Evolutionary conservation across 2,888 invertebrate species (phyloP).

Genomic region (Orthosia gothica): DNA sequence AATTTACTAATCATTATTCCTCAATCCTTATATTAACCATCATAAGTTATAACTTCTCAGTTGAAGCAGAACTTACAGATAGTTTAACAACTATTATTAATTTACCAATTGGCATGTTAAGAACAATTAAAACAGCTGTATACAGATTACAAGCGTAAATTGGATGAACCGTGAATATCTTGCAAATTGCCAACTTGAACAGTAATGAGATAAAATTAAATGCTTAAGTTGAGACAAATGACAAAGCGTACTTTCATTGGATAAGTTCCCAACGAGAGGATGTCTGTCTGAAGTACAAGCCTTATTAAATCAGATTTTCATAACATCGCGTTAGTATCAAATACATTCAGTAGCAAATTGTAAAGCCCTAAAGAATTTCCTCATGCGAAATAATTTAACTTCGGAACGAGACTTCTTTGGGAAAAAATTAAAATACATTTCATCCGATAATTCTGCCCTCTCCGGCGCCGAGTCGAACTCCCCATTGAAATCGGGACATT

Average conservation of each 20-base stretch:
- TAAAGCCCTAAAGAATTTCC: slow-evolving; percentile 83
- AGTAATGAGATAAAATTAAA: slow-evolving; percentile 50
- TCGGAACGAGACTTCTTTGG: slow-evolving; percentile 79
- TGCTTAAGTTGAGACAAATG: slow-evolving; percentile 52
- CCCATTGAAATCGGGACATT: slow-evolving; percentile 83
- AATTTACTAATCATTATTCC: neutral
- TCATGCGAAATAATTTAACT: slow-evolving; percentile 88
- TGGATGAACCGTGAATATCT: slow-evolving; percentile 27
- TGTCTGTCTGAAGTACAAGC: slow-evolving; percentile 57
- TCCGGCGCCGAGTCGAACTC: slow-evolving; percentile 75
- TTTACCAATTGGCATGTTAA: slow-evolving; percentile 8
- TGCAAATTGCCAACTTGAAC: slow-evolving; percentile 41
- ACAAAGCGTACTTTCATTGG: slow-evolving; percentile 50
- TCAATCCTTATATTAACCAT: neutral
- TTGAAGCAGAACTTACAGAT: neutral
- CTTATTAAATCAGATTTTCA: slow-evolving; percentile 76
- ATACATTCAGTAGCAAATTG: slow-evolving; percentile 78
- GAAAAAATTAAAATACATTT: slow-evolving; percentile 82
- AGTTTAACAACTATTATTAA: neutral
- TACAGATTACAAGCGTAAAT: slow-evolving; percentile 14
- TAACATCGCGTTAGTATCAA: slow-evolving; percentile 78
- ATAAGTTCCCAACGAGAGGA: slow-evolving; percentile 40
- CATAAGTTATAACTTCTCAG: neutral
- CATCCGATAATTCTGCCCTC: slow-evolving; percentile 79
- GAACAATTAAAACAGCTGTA: slow-evolving; percentile 14